Conservation (phyloP, 2,797 vertebrate species). For the Cygnus olor region DNA sequence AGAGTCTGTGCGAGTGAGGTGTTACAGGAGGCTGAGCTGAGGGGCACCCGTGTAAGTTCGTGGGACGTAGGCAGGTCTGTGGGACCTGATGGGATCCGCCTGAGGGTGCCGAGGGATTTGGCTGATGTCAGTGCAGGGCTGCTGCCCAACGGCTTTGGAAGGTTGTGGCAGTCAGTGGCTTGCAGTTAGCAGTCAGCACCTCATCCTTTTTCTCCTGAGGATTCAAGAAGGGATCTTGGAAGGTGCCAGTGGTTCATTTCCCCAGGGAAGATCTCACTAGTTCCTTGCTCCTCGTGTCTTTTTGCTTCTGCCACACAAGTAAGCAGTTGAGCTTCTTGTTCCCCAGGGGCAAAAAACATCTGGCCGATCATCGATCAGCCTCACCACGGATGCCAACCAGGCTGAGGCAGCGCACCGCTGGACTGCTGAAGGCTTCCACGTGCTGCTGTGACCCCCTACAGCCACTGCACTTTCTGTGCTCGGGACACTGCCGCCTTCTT, state of each 20-base stretch:
- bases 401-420: not conserved
- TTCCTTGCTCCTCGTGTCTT: not conserved
- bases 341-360: not conserved
- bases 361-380: not conserved
- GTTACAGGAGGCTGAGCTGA: not conserved
- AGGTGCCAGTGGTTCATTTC: not conserved
- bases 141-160: not conserved
- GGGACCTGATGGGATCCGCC: not conserved
- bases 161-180: not conserved
- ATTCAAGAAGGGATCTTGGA: not conserved
- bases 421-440: not conserved
- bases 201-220: not conserved
- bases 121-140: not conserved
- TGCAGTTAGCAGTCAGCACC: not conserved
- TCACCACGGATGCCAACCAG: not conserved
- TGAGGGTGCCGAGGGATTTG: not conserved
- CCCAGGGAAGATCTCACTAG: not conserved
- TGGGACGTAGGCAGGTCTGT: accelerated
- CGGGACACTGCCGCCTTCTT: not conserved
- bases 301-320: not conserved
- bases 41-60: not conserved
- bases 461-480: not conserved
- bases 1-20: not conserved
- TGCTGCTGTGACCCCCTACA: not conserved
- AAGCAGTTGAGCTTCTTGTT: not conserved